A percentile compares a stretch with the other conserved stretches of the same genome.
These are phyloP conservation scores for Actinernus sp. DNA, from an alignment of 92 coral and sea anemone species.

Conservation along the genomic window DNA sequence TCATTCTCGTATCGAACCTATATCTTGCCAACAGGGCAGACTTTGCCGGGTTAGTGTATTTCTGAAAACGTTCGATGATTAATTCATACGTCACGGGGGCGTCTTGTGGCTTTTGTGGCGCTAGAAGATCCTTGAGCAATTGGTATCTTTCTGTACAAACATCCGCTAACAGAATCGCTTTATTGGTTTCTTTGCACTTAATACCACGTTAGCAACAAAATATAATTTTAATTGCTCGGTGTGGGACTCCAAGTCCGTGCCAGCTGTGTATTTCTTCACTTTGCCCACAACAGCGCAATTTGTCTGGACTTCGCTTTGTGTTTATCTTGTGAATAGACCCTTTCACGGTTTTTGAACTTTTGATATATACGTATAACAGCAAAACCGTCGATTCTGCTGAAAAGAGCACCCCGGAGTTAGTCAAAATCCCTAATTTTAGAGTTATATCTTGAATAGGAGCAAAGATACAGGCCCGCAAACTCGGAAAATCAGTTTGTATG, in stretches of 20 bases:
- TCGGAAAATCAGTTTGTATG: too few relatives aligned
- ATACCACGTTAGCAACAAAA: background rate
- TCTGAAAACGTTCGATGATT: background rate
- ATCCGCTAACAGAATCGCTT: background rate
- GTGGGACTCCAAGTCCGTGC: background rate
- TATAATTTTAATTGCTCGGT: background rate
- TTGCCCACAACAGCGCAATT: too few relatives aligned
- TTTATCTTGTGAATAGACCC: too few relatives aligned
- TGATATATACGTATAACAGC: too few relatives aligned
- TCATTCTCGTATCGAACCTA: background rate
- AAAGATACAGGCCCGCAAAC: too few relatives aligned
- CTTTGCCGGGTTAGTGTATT: slow-evolving; percentile 1
- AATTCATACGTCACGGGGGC: background rate
- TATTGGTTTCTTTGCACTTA: background rate
- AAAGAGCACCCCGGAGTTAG: too few relatives aligned
- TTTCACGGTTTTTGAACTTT: too few relatives aligned
- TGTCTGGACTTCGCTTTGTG: too few relatives aligned
- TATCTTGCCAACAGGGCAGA: background rate
- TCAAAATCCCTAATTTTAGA: too few relatives aligned
- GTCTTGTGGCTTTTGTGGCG: background rate
- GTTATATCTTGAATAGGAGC: too few relatives aligned
- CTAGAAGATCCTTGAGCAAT: background rate
- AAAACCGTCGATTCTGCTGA: too few relatives aligned
- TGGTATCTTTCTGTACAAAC: background rate
- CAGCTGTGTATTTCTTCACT: too few relatives aligned